These are phyloP conservation scores for Porites australiensis DNA, from an alignment of 64 coral and sea anemone species.

Conservation along the genomic window DNA sequence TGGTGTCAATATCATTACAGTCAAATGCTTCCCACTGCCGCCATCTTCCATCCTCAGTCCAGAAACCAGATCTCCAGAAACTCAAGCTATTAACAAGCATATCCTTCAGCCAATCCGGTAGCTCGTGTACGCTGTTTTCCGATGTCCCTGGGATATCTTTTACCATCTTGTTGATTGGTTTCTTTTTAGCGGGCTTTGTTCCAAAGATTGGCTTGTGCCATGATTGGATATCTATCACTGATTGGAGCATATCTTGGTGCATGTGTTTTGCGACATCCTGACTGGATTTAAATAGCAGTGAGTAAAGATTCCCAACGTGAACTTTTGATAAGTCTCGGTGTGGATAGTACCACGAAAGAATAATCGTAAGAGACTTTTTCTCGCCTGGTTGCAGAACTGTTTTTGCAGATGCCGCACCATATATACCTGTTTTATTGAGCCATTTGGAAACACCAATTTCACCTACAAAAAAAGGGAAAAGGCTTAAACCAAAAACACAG, in stretches of 20 bases:
- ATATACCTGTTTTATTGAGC: conserved; percentile 56
- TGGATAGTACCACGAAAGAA: conserved; percentile 94
- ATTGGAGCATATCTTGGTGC: conserved; percentile 74
- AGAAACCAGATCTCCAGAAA: conserved; percentile 91
- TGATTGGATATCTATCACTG: conserved; percentile 42
- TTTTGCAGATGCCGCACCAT: conserved; percentile 72
- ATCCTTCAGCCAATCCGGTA: conserved; percentile 87
- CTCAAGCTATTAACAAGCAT: conserved; percentile 90
- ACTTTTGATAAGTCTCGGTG: conserved; percentile 82
- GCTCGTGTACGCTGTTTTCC: conserved; percentile 46
- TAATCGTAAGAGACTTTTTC: conserved; percentile 83
- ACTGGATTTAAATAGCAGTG: conserved; percentile 77
- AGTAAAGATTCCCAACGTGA: conserved; percentile 85
- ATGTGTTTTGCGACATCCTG: conserved; percentile 79
- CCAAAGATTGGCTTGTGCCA: conserved; percentile 55
- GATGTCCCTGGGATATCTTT: conserved; percentile 44
- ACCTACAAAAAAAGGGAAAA: conserved; percentile 26
- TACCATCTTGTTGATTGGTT: conserved; percentile 9
- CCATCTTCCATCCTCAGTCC: conserved; percentile 88
- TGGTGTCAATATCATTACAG: conserved; percentile 89
- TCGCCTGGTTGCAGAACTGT: conserved; percentile 74
- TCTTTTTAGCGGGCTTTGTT: conserved; percentile 9
- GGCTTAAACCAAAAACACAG: background rate
- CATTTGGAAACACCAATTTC: conserved; percentile 11
- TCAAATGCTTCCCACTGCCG: conserved; percentile 95